These are phyloP conservation scores for Scomber colias DNA, from an alignment of 2,113 vertebrate genomes.

Conservation along the genomic window DNA sequence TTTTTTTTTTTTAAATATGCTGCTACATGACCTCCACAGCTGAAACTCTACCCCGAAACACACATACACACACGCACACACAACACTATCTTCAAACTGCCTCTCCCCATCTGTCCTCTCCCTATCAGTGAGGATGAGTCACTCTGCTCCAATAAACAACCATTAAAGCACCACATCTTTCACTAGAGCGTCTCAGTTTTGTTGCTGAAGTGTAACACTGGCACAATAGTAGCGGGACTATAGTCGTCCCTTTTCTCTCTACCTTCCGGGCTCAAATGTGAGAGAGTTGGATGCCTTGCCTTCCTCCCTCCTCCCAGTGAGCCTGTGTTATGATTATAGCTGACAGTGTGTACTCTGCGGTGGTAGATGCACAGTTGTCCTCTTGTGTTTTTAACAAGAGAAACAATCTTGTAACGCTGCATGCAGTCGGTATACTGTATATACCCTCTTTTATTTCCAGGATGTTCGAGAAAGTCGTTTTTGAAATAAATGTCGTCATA, in stretches of 20 bases:
- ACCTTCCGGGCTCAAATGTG: conserved; percentile 12
- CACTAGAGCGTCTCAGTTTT: background rate
- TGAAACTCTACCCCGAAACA: background rate
- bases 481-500: background rate
- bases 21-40: conserved; percentile 27
- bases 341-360: conserved; percentile 52
- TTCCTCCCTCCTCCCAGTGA: conserved; percentile 16
- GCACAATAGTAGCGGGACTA: background rate
- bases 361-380: conserved; percentile 32
- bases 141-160: conserved; percentile 31
- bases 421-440: background rate
- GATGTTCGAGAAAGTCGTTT: background rate
- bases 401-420: conserved; percentile 17
- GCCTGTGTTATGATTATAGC: conserved; percentile 30
- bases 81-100: conserved; percentile 15
- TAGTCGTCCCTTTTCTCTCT: conserved; percentile 35
- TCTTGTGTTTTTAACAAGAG: conserved; percentile 30
- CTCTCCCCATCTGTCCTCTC: conserved; percentile 45
- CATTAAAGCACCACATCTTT: conserved; percentile 31
- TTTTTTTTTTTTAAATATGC: conserved; percentile 25
- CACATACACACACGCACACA: conserved; percentile 6
- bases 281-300: background rate
- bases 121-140: conserved; percentile 50
- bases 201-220: background rate
- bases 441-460: conserved; percentile 7